phyloP scores from a whole-genome alignment of 1,140 invertebrate species.

The Meloidogyne chitwoodi region DNA sequence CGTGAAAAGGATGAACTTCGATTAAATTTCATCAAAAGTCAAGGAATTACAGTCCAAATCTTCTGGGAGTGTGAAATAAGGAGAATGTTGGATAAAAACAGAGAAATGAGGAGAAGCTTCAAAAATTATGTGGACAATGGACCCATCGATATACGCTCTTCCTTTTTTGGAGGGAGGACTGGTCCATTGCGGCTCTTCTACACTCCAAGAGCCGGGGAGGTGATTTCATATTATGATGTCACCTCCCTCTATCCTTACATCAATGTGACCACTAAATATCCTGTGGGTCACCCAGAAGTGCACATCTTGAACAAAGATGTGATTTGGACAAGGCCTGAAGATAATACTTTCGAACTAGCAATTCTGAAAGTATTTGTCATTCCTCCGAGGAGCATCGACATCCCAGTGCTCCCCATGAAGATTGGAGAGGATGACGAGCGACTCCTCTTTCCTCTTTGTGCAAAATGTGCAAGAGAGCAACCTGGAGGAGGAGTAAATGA shows the following conservation, averaged over 20 bases:
- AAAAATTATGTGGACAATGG: not conserved
- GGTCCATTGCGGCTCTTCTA: not conserved
- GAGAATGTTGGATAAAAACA: not conserved
- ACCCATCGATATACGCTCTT: not conserved
- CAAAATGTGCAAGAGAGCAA: too few relatives aligned
- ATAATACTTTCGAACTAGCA: too few relatives aligned
- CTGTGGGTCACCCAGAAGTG: too few relatives aligned
- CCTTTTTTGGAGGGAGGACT: not conserved
- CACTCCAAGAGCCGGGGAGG: not conserved
- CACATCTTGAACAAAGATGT: too few relatives aligned
- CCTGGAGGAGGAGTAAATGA: too few relatives aligned
- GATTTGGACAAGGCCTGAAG: too few relatives aligned
- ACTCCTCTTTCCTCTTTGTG: too few relatives aligned
- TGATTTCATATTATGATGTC: not conserved
- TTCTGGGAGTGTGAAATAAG: constrained; percentile 9
- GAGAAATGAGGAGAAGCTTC: not conserved
- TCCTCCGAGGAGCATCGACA: too few relatives aligned
- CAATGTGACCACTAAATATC: not conserved
- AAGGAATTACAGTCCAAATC: not conserved
- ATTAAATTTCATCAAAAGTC: not conserved
- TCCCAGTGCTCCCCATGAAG: too few relatives aligned
- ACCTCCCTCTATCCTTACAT: not conserved
- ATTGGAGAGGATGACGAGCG: too few relatives aligned
- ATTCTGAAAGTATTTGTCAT: too few relatives aligned
- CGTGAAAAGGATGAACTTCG: not conserved